These are phyloP conservation scores for Microplitis manilae DNA, from an alignment of 2,888 invertebrate genomes.

Conservation along the genomic window DNA sequence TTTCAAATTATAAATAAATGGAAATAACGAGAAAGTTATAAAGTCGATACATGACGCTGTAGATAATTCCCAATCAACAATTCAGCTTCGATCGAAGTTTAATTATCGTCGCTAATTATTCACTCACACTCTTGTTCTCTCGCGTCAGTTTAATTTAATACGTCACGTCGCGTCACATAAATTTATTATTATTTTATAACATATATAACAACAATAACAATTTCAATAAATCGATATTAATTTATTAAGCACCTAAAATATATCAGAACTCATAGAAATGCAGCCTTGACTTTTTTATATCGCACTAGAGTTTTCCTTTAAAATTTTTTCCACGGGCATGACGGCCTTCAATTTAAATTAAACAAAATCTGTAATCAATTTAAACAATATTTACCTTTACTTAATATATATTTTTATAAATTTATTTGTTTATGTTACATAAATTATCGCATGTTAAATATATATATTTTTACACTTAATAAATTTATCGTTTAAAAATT, in stretches of 20 bases:
- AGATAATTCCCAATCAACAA: slow-evolving; percentile 22
- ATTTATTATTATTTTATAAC: too few species aligned
- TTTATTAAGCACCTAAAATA: not conserved
- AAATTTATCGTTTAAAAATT: not conserved
- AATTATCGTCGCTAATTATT: slow-evolving; percentile 22
- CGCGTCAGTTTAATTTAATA: not conserved
- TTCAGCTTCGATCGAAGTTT: slow-evolving; percentile 14
- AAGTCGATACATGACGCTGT: not conserved
- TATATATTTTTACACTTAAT: not conserved
- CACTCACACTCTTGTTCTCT: not conserved
- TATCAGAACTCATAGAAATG: slow-evolving; percentile 7
- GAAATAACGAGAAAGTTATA: slow-evolving; percentile 1
- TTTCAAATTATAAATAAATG: slow-evolving; percentile 11
- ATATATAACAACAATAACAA: not conserved
- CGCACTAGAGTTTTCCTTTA: not conserved
- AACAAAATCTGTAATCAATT: slow-evolving; percentile 20
- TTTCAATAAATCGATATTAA: not conserved
- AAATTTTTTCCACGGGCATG: slow-evolving; percentile 30
- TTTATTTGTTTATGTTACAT: not conserved
- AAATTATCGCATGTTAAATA: too few species aligned
- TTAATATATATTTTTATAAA: not conserved
- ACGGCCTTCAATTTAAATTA: slow-evolving; percentile 26
- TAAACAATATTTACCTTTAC: not conserved
- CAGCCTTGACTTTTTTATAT: slow-evolving; percentile 24
- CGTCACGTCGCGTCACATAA: not conserved